phyloP scores from a whole-genome alignment of 1,140 invertebrate species.

The Drosophila seguyi region DNA sequence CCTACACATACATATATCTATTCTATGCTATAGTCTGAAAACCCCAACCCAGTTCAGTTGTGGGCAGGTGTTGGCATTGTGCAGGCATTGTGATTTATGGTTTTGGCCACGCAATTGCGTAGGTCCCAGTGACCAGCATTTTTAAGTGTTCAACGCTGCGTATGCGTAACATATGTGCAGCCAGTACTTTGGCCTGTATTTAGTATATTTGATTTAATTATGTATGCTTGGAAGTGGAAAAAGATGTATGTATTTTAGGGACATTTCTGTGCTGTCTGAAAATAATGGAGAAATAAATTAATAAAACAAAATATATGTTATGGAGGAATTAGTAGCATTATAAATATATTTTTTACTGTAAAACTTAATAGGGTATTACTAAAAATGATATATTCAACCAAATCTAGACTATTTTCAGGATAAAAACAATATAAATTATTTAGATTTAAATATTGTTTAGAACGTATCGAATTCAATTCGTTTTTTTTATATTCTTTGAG shows the following conservation, averaged over 20 bases:
- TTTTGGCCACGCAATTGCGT: conserved; percentile 44
- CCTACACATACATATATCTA: neutral
- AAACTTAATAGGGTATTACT: no score
- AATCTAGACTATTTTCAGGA: neutral
- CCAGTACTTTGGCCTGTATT: conserved; percentile 11
- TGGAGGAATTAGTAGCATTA: no score
- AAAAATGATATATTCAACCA: neutral
- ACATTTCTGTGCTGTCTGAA: neutral
- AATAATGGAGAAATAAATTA: neutral
- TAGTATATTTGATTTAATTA: conserved; percentile 58
- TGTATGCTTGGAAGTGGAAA: conserved; percentile 33
- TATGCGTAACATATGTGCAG: conserved; percentile 61
- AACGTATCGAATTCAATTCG: no score
- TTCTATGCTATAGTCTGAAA: conserved; percentile 14
- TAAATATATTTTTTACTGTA: no score
- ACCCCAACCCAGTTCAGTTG: conserved; percentile 8
- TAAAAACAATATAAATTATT: neutral
- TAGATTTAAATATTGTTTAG: neutral
- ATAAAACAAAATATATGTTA: neutral
- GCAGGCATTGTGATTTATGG: conserved; percentile 62
- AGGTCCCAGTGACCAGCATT: conserved; percentile 55
- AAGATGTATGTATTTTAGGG: neutral
- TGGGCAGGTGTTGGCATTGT: conserved; percentile 53
- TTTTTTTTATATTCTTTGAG: no score
- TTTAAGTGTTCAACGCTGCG: conserved; percentile 52